Base-by-base conservation (phyloP, 2,797 vertebrate genomes). In the Channallabes apus region DNA sequence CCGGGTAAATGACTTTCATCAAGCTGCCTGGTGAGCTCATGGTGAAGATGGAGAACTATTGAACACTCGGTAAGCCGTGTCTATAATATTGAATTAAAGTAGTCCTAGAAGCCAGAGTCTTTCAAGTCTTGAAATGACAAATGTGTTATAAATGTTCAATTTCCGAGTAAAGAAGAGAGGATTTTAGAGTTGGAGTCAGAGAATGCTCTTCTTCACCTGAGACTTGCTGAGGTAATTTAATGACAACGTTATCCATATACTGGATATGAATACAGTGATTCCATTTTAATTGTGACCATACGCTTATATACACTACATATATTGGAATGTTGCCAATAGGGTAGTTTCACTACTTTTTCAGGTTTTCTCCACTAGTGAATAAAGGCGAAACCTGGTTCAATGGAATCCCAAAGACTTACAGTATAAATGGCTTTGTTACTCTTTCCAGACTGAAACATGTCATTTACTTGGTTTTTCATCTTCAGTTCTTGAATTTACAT, bases 151-250 rank as follows among this genome's bases (percentile, higher is more conserved):
- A 72, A 73, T 72, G 22, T 51, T 3, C 2, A 15, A n/a, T 65
- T 54, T 68, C 84, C 97, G 96, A 90, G 92, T 86, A 96, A 96
- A 95, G 96, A 97, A 90, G 96, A 98, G 89, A 91, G 93, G 65
- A 96, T 97, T 89, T 86, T 95, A 86, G 94, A 96, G 27, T 90
- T 98, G 90, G 96, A 97, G 91, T 96, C 94, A 0, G 95, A 97
- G 89, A 98, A 97, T 76, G 94, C 96, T 2, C 90, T 94, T 87
- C 96, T 97, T 86, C 96, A 96, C 88, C 92, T 97, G 88, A 95
- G 94, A 83, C 90, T 97, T 78, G 94, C 96, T 1, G 92, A 96
- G 95, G 96, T 97, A 94, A 27, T 7, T 27, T 18, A 75, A 54
- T 73, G n/a, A 73, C 38, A 71, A 6, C 38, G 51, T 73, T 27